Base-by-base conservation (phyloP, 2,888 invertebrate species). In the Lymantria dispar region DNA sequence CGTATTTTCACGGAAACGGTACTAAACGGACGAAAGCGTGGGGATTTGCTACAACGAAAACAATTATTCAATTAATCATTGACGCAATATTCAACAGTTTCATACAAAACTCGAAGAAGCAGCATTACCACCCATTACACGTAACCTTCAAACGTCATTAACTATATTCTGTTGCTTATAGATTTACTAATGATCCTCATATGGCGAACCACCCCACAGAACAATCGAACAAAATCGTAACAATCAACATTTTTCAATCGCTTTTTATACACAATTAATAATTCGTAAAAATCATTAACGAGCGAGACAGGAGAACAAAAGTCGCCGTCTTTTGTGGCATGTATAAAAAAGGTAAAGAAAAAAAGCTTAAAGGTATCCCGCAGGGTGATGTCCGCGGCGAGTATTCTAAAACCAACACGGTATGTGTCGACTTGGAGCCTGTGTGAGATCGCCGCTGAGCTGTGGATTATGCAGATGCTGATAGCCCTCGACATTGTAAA, bases 231-330 rank as follows among this genome's bases (percentile, higher is more conserved):
- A 33, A 79, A 80, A 80, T 78, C 74, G 74, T 73, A 71, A 72
- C 80, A 71, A 80, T 81, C 77, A 80, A 78, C 83, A 88, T 87
- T 85, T 86, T 85, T 88, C 85, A 88, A 87, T 88, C 84, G 79
- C 66, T 82, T 85, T 83, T 83, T 85, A 85, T 83, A 76, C 74
- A 85, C 87, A 87, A 90, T 91, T 91, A 90, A 90, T 91, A 90
- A 88, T 86, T 81, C 87, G 86, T 87, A 85, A 87, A 88, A 88
- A 89, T 90, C 91, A 90, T 91, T 91, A 91, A 87, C 83, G 76
- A 79, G 75, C 83, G 78, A 85, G 85, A 88, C 87, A 84, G 76
- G 85, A 82, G 88, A 86, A 88, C 88, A 88, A 87, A 87, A 86
- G 89, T 91, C 83, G 90, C 89, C 79, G 83, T 83, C 85, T 80